A percentile compares a stretch with the other conserved stretches of the same genome.
These are phyloP conservation scores for Clarias magur DNA, from an alignment of 2,113 vertebrate genomes.

Conservation along the genomic window DNA sequence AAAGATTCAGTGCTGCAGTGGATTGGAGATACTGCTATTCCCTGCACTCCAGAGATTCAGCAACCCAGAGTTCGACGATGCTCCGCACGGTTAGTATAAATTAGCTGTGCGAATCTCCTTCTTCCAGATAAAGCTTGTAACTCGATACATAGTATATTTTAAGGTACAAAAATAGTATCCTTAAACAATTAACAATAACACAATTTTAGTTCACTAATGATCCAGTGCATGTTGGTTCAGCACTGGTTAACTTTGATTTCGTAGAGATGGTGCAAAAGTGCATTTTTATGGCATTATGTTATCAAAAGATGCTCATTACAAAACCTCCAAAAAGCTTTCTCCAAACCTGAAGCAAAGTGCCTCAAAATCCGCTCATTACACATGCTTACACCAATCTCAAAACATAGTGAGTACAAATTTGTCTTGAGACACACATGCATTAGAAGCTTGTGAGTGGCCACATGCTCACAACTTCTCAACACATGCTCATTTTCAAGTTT, in stretches of 20 bases:
- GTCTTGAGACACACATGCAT: no score
- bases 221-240: background rate
- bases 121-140: background rate
- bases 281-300: no score
- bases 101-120: background rate
- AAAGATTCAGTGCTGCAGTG: slow-evolving; percentile 82
- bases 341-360: no score
- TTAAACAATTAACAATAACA: background rate
- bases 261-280: no score
- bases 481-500: no score
- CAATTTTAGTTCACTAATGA: background rate
- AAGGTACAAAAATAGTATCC: background rate
- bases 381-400: no score
- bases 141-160: background rate
- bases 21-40: slow-evolving; percentile 84
- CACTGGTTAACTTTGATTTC: background rate
- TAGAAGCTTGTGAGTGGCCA: no score
- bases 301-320: no score
- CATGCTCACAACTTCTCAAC: no score
- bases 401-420: no score
- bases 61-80: slow-evolving; percentile 72
- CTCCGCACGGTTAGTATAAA: slow-evolving; percentile 71
- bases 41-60: slow-evolving; percentile 78
- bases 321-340: no score
- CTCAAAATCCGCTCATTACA: no score